Evolutionary conservation across 2,888 invertebrate genomes (phyloP), one percentile per base, ranked within the genome.

Genomic region (Idaea straminata): DNA sequence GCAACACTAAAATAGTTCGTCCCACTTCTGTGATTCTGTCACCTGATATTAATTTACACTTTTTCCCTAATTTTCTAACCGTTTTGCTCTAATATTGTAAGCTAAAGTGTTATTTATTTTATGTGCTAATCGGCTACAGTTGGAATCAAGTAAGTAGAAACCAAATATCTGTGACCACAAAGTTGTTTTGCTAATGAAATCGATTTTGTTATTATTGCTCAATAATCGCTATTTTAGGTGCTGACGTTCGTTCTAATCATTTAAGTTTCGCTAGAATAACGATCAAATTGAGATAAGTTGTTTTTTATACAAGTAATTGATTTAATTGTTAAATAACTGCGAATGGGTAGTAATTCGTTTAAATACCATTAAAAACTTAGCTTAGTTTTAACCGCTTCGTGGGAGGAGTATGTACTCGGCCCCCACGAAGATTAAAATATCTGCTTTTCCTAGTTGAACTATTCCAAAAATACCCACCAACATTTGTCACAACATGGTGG

Each of bases 201-300:
- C 47, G 47, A 47, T 47, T 47, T 47, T 47, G 47, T 47, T 47
- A 13, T 13, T 47, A 68, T 82, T 81, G 77, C 79, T 77, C 77
- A 83, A 83, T 82, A 83, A 76, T 81, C 74, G 78, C 87, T 91
- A 91, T 91, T 91, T 91, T 89, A 79, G 83, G 85, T 86, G 82
- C 82, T 90, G 89, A 89, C 88, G 72, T 58, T 16, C 47, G 47
- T 13, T 47, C 13, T 47, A 47, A 47, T 47, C 47, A 67, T 69
- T 69, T 66, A 62, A 35, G 64, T 63, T 61, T 65, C 65, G 10
- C 10, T 47, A 47, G 47, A 47, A 47, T 47, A 47, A 47, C 47
- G 7, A 47, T 7, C 10, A 7, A 47, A 4, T 47, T 36, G 10
- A 36, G 5, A 10, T 36, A 36, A 36, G 6, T 47, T 13, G 4